phyloP scores from a whole-genome alignment of 1,140 invertebrate genomes.

The Homalodisca vitripennis region DNA sequence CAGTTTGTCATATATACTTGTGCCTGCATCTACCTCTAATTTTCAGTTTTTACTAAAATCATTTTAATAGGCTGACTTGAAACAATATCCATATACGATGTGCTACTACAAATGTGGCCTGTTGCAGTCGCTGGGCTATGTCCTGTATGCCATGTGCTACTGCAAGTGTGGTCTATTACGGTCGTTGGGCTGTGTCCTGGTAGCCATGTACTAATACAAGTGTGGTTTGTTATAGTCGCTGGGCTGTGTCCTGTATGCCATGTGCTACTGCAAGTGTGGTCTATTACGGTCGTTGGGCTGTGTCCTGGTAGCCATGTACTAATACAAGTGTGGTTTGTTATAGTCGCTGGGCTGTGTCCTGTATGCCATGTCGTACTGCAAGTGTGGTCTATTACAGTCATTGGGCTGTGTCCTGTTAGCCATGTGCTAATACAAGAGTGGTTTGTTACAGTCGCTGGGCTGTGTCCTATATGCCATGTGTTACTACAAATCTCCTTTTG shows the following conservation, averaged over 20 bases:
- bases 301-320: too few relatives aligned
- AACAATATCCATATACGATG: too few relatives aligned
- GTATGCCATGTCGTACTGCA: slow-evolving; percentile 82
- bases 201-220: slow-evolving; percentile 63
- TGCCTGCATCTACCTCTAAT: too few relatives aligned
- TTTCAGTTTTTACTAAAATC: too few relatives aligned
- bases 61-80: too few relatives aligned
- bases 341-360: slow-evolving; percentile 84
- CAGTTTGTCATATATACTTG: too few relatives aligned
- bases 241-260: slow-evolving; percentile 80
- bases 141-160: slow-evolving; percentile 82
- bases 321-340: too few relatives aligned
- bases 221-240: slow-evolving; percentile 65
- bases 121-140: slow-evolving; percentile 80
- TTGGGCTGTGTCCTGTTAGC: slow-evolving; percentile 84
- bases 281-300: too few relatives aligned
- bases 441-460: slow-evolving; percentile 72
- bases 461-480: slow-evolving; percentile 84
- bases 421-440: slow-evolving; percentile 54
- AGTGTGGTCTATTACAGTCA: slow-evolving; percentile 83
- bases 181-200: slow-evolving; percentile 84
- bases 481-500: slow-evolving; percentile 84
- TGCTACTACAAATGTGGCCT: too few relatives aligned
- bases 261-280: too few relatives aligned
- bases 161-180: slow-evolving; percentile 81